phyloP scores from a whole-genome alignment of 1,140 invertebrate species.

The Drosophila erecta region DNA sequence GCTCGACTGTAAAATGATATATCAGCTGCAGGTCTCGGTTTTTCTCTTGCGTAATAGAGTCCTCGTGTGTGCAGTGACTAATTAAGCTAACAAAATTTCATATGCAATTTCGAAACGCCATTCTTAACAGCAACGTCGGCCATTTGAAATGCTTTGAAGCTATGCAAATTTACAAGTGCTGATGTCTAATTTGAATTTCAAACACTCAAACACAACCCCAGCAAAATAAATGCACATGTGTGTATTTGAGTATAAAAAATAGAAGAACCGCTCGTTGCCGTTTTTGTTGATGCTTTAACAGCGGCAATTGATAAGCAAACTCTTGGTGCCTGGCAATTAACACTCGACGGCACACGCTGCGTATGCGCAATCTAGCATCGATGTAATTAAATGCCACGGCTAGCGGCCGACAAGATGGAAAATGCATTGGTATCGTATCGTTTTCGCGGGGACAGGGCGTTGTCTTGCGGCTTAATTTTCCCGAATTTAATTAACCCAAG shows the following conservation, averaged over 20 bases:
- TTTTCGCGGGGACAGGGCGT: constrained; percentile 42
- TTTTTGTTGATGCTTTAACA: constrained; percentile 39
- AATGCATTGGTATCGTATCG: constrained; percentile 5
- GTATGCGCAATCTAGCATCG: constrained; percentile 63
- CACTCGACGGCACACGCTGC: constrained; percentile 72
- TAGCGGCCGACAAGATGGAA: constrained; percentile 26
- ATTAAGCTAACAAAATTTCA: constrained; percentile 68
- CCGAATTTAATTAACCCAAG: constrained; percentile 71
- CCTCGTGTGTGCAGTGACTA: constrained; percentile 53
- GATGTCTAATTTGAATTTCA: constrained; percentile 82
- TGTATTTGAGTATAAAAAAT: constrained; percentile 23
- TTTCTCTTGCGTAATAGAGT: constrained; percentile 37
- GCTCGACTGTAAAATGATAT: constrained; percentile 31
- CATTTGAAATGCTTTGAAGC: constrained; percentile 66
- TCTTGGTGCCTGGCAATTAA: constrained; percentile 66
- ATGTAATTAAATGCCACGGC: constrained; percentile 48
- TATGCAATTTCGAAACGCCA: constrained; percentile 64
- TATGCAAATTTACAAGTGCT: constrained; percentile 79
- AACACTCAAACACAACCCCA: constrained; percentile 55
- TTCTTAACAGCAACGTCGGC: constrained; percentile 45
- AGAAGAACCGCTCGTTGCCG: constrained; percentile 22
- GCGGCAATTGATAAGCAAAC: constrained; percentile 69
- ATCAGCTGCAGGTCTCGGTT: constrained; percentile 21
- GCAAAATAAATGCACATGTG: background rate
- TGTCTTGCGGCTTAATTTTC: constrained; percentile 62